Evolutionary conservation across 2,888 invertebrate genomes (phyloP), one percentile per base, ranked within the genome.

Genomic region (Heterodera filipjevi): DNA sequence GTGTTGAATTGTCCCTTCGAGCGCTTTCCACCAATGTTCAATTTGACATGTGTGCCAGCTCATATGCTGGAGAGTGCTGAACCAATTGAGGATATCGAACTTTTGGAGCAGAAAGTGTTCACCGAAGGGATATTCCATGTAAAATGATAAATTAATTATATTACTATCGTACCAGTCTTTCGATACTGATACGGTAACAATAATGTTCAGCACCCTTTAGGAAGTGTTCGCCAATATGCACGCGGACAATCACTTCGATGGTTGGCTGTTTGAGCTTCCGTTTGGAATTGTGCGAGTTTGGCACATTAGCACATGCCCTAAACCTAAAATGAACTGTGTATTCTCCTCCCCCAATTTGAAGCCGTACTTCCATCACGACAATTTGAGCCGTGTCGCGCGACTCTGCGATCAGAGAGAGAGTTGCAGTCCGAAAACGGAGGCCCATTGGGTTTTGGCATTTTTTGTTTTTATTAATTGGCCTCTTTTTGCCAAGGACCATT

Each of bases 181-280:
- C 44, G 66, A 10, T n/a, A n/a, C 66, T 5, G 30, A n/a, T 27
- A 71, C 16, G 16, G 27, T 39, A n/a, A n/a, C 66, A n/a, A 1
- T 76, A 44, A 5, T 44, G 44, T 44, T 44, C 12, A 10, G 44
- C n/a, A n/a, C 30, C 16, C 81, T 83, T 32, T 79, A 86, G 85
- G 87, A 87, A 71, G 78, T 84, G 71, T 86, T 85, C 77, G 83
- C 86, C 78, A 87, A 86, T 79, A 87, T 87, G 87, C 85, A 87
- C 80, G 85, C 84, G 73, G 86, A 87, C 81, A 85, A 84, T 71
- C 85, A 86, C 77, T 81, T 86, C 72, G 84, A 87, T 33, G 86
- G 86, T 59, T 86, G 80, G 79, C 78, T 81, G 64, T 87, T 85
- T 82, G 76, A 81, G 30, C 81, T 80, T 30, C 86, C 87, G 33